Conservation (phyloP, 2,113 vertebrate species). For the Melospiza georgiana region DNA sequence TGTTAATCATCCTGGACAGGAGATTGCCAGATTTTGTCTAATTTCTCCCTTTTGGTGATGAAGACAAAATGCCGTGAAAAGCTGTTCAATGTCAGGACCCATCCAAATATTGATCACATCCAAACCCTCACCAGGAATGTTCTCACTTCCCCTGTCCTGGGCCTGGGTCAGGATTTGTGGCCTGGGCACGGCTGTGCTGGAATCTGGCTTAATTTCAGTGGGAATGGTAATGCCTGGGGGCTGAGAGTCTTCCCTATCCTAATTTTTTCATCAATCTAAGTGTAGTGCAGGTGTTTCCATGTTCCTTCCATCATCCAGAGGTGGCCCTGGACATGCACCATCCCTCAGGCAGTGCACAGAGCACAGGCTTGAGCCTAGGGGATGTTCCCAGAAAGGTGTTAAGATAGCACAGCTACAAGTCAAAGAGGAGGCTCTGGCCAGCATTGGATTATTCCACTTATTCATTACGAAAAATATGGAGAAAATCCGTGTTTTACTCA, state of each 20-base stretch:
- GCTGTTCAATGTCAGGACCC: background rate
- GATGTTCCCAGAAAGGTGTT: too few species aligned
- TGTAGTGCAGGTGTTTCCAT: background rate
- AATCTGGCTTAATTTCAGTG: background rate
- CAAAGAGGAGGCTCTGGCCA: too few species aligned
- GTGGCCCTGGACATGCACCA: too few species aligned
- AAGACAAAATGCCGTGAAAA: background rate
- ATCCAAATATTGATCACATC: background rate
- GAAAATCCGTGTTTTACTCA: too few species aligned
- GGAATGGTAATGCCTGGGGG: fast-evolving
- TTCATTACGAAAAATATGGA: too few species aligned
- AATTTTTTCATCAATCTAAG: background rate
- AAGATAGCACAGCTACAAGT: too few species aligned
- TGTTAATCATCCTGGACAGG: fast-evolving
- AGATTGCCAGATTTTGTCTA: background rate
- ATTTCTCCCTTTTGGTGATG: background rate
- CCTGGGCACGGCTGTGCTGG: background rate
- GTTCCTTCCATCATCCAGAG: background rate
- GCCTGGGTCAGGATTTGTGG: background rate
- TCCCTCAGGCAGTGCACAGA: too few species aligned
- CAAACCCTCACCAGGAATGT: background rate
- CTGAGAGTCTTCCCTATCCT: background rate
- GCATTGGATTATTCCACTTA: too few species aligned
- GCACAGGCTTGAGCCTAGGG: too few species aligned
- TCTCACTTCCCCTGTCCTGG: background rate